A percentile compares a stretch with the other conserved stretches of the same genome.
These are phyloP conservation scores for Apodemus sylvaticus DNA, from an alignment of 2,113 vertebrate genomes.

Conservation along the genomic window DNA sequence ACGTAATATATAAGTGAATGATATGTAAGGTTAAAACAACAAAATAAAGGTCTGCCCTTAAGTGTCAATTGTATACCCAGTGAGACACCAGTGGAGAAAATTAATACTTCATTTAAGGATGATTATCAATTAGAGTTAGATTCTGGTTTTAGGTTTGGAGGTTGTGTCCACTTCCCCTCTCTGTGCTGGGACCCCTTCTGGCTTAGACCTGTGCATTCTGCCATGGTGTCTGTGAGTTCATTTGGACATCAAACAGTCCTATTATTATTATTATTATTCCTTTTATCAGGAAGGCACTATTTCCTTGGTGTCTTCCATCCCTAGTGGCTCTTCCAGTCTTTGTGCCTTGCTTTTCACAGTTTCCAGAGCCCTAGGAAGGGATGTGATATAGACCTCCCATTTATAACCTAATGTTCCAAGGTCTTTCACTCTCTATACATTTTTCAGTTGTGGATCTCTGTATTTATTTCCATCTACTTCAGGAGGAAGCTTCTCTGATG, in stretches of 20 bases:
- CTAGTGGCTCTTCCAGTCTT: not conserved
- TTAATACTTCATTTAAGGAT: not conserved
- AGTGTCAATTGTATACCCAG: not conserved
- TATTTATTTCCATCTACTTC: not conserved
- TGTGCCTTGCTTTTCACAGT: not conserved
- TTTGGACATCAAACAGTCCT: not conserved
- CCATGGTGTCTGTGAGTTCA: not conserved
- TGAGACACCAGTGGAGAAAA: not conserved
- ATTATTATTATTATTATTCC: too few species aligned
- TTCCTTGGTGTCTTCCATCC: too few species aligned
- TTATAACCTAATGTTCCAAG: not conserved
- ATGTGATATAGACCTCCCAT: not conserved
- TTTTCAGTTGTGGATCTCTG: not conserved
- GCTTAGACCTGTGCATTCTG: not conserved
- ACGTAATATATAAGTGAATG: not conserved
- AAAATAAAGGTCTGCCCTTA: not conserved
- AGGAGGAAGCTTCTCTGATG: not conserved
- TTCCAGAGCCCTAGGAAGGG: not conserved
- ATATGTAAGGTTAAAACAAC: not conserved
- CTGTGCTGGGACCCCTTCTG: not conserved
- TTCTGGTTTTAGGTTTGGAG: not conserved
- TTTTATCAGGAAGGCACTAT: not conserved
- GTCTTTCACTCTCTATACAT: not conserved
- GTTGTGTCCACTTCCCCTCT: not conserved
- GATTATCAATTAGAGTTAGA: not conserved